phyloP scores from a whole-genome alignment of 2,113 vertebrate genomes.

The Phodopus roborovskii region DNA sequence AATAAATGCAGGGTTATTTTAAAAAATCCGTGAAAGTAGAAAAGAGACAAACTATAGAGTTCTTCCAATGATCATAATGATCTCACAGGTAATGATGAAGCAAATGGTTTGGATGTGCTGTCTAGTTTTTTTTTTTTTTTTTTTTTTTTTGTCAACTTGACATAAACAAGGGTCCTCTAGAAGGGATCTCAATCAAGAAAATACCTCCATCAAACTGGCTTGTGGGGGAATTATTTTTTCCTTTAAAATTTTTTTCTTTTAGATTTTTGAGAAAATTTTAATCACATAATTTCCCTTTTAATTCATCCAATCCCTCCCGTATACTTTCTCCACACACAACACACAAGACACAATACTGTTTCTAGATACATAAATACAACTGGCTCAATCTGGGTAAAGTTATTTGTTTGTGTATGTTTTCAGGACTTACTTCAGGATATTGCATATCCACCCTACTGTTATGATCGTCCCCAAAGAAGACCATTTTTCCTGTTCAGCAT shows the following conservation, averaged over 20 bases:
- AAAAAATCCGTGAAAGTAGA: slow-evolving; percentile 10
- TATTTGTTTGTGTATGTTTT: background rate
- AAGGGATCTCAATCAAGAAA: background rate
- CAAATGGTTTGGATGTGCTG: background rate
- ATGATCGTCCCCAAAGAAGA: too few species aligned
- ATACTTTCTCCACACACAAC: background rate
- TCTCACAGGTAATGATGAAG: background rate
- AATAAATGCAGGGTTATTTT: background rate
- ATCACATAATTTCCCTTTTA: background rate
- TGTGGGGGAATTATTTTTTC: background rate
- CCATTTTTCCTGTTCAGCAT: background rate
- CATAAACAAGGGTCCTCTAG: background rate
- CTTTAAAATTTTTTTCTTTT: background rate
- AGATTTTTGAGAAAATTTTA: background rate
- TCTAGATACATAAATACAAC: background rate
- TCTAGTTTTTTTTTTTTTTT: background rate
- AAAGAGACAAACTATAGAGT: background rate
- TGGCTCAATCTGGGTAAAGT: background rate
- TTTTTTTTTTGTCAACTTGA: background rate
- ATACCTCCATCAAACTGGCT: background rate
- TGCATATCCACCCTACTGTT: background rate
- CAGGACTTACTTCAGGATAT: background rate
- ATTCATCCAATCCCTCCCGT: background rate
- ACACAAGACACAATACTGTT: background rate
- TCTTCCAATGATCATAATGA: background rate